Conservation (phyloP, 2,797 vertebrate species). For the Morelia viridis region DNA sequence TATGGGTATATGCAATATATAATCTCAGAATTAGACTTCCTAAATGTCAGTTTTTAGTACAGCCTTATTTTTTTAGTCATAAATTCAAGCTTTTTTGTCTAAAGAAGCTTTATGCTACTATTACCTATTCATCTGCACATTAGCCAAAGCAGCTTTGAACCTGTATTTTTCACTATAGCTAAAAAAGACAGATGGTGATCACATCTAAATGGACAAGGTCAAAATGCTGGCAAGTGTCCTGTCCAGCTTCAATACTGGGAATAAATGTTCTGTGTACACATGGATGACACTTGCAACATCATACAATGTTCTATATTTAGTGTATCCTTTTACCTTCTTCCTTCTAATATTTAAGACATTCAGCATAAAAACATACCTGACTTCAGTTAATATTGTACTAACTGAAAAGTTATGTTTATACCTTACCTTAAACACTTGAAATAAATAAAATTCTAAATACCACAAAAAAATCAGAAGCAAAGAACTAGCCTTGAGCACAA, state of each 20-base stretch:
- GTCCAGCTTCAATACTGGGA: neutral
- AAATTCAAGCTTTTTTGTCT: too few relatives aligned
- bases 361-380: constrained; percentile 57
- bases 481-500: too few relatives aligned
- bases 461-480: too few relatives aligned
- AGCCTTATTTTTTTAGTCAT: too few relatives aligned
- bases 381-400: constrained; percentile 51
- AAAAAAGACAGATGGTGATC: too few relatives aligned
- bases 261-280: neutral
- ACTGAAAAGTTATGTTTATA: constrained; percentile 62
- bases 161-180: too few relatives aligned
- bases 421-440: constrained; percentile 46
- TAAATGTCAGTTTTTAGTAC: too few relatives aligned
- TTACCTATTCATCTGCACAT: too few relatives aligned
- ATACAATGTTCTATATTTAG: constrained; percentile 24
- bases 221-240: constrained; percentile 14
- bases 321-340: constrained; percentile 41
- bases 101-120: too few relatives aligned
- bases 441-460: neutral
- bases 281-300: neutral
- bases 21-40: too few relatives aligned
- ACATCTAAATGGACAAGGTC: constrained; percentile 27
- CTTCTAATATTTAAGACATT: constrained; percentile 39
- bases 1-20: too few relatives aligned
- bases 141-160: too few relatives aligned